Base-by-base conservation (phyloP, 2,113 vertebrate genomes). In the Limnothrissa miodon region DNA sequence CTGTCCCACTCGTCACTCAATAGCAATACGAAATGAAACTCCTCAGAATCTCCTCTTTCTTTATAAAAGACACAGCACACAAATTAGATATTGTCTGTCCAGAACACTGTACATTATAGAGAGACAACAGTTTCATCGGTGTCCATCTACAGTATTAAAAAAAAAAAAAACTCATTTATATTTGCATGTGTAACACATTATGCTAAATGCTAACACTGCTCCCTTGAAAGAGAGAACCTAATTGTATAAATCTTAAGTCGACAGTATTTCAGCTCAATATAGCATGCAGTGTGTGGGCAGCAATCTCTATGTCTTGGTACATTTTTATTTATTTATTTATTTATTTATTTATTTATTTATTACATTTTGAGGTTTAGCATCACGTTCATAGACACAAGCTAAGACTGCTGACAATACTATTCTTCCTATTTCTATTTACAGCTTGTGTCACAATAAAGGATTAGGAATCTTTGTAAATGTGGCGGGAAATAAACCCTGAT, bases 401-500 rank as follows among this genome's bases (percentile, higher is more conserved):
- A 39, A 36, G 11, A 15, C 25, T 13, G 66, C 66, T 74, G 36
- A 13, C 66, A 74, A 13, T 36, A 74, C 36, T 19, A 36, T 74
- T 74, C 62, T 36, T 15, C 66, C 17, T 74, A 36, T 36, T 74
- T 29, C 66, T 74, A 74, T 74, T 39, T 74, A 36, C 33, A 36
- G 66, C 33, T 11, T 36, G 25, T 62, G 59, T 36, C 11, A 74
- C 66, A 74, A 74, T 74, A 33, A 29, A 74, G 66, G 66, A 74
- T 74, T 74, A 74, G 66, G 66, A 13, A 33, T 74, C 66, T 74
- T 17, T 74, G 66, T 33, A 39, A 36, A 39, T 39, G 66, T 36
- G 11, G 66, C 66, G 36, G 17, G 33, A 29, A 74, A 33, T 74
- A 74, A 74, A 74, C 66, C 66, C 66, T 74, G 66, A 74, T 74